Base-by-base conservation (phyloP, 2,797 vertebrate species). In the Poeciliopsis infans region DNA sequence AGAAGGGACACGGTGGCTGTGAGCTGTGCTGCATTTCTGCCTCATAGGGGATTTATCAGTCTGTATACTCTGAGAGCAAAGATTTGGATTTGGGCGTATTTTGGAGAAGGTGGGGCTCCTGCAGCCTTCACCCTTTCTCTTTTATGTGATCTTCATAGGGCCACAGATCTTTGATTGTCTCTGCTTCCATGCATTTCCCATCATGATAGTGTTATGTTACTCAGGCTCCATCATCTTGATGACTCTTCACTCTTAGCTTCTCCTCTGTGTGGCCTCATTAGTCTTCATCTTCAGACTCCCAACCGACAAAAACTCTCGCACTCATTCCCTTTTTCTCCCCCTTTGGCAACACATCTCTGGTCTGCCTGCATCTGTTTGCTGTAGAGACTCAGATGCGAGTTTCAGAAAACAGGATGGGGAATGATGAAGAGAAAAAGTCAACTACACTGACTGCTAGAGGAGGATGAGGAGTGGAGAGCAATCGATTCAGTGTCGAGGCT, bases 11-110 rank as follows among this genome's bases (percentile, higher is more conserved):
- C 51, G 76, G 77, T 72, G 53, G 83, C 78, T 25, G 79, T 31
- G 82, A 85, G 87, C 80, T 82, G 79, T 84, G 87, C 85, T 59
- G 75, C 78, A 51, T 28, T 76, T 83, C 84, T 86, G 79, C 75
- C 84, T 84, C 79, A 59, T 31, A 79, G 71, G 66, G 76, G 79
- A 85, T 90, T 87, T 87, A 74, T 20, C 23, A 57, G 46, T 86
- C 75, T 79, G 80, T 16, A 18, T 0, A 0, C 41, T 76, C 74
- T 84, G 36, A 83, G 74, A 68, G 55, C 73, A 75, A 39, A 76
- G 47, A 77, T 33, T 70, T n/a, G 7, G 59, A 36, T 79, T 39
- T 75, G 28, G 45, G 36, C 18, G 68, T 72, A n/a, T 72, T n/a
- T 66, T 7, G 74, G 41, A 64, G 41, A 57, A 75, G 28, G 75